Percentiles rank a stretch among this genome's conserved stretches.
Conservation (phyloP, 2,888 invertebrate species). For the Cataglyphis albicans region DNA sequence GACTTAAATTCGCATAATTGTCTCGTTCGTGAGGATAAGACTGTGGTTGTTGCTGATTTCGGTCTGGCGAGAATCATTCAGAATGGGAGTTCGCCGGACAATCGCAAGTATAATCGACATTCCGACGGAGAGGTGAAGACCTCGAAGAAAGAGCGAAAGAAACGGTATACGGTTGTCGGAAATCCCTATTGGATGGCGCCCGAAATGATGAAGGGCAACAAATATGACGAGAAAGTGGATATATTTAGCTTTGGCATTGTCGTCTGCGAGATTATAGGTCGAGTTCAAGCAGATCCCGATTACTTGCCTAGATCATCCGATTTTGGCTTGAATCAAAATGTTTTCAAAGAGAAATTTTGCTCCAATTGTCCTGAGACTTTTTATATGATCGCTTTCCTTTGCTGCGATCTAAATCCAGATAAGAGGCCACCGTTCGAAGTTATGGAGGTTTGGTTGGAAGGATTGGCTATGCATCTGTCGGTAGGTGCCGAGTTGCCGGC, state of each 20-base stretch:
- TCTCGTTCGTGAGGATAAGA: constrained; percentile 95
- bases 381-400: constrained; percentile 95
- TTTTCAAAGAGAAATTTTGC: constrained; percentile 95
- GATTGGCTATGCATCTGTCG: constrained; percentile 91
- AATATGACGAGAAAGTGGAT: constrained; percentile 98
- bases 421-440: constrained; percentile 96
- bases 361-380: constrained; percentile 94
- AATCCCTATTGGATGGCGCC: constrained; percentile 99
- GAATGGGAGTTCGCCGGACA: constrained; percentile 84
- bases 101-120: constrained; percentile 82
- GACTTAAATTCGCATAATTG: constrained; percentile 99
- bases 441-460: constrained; percentile 95
- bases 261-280: constrained; percentile 97
- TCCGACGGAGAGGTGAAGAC: constrained; percentile 86
- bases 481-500: constrained; percentile 89
- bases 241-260: constrained; percentile 98
- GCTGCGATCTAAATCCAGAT: constrained; percentile 96
- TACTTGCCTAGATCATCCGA: constrained; percentile 95
- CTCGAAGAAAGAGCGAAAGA: constrained; percentile 91
- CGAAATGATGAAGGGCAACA: constrained; percentile 98
- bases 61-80: constrained; percentile 95
- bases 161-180: constrained; percentile 97
- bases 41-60: constrained; percentile 98
- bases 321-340: constrained; percentile 95
- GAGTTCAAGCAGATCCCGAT: constrained; percentile 98